Evolutionary conservation across 2,797 vertebrate species (phyloP), one percentile per base, ranked within the genome.

Genomic region (Alouatta caraya): DNA sequence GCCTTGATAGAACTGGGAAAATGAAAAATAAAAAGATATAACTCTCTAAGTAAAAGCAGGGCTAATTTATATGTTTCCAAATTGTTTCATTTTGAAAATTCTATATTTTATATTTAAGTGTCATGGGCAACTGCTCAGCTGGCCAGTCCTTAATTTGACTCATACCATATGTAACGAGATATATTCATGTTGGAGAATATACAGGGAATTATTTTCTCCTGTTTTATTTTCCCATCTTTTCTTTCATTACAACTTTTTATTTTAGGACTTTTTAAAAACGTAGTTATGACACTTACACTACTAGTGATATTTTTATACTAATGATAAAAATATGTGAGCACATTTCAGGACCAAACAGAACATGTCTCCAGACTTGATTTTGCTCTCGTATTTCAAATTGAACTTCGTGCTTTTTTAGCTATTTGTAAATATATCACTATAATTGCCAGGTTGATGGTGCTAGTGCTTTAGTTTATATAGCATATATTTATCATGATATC

Each of bases 381-480:
- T 88, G 5, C 48, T 82, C 14, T 81, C 5, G 48, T 55, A 8
- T 3, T 70, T 80, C 67, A 44, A 92, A 50, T 55, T 13, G 95
- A 87, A 92, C 4, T 89, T 88, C 85, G 22, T 5, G 22, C 57
- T 85, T 88, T 61, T n/a, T 48, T 48, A 19, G 12, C 28, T 82
- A 0, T 61, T 95, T 70, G 21, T 55, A 73, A 81, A 83, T 61
- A 37, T 46, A 37, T n/a, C 44, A 98, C 98, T 98, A 97, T 98
- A 97, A 88, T 98, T 98, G 96, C 94, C 98, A 98, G 96, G 98
- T 98, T 98, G 97, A 98, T 98, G 97, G 98, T 97, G 92, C 96
- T 97, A 97, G 96, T 97, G 96, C 98, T 98, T 98, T 98, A 97
- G 98, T 98, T 98, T 98, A 97, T 83, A 97, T 98, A 95, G 97